Evolutionary conservation across 2,797 vertebrate genomes (phyloP).

Genomic region (Syngnathus rostellatus): DNA sequence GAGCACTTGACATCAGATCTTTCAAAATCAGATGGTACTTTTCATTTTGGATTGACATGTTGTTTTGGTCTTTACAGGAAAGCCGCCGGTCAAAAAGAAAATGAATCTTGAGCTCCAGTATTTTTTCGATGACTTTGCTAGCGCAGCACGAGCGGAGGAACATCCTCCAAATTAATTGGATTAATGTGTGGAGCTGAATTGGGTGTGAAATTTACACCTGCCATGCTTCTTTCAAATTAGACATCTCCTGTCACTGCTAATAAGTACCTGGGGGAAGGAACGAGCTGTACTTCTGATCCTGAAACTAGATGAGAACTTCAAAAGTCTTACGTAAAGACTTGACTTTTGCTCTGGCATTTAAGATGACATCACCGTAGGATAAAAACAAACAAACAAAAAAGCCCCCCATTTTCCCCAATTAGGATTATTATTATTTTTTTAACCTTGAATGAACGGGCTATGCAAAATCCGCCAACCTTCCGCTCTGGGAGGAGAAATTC

Average conservation of each 20-base stretch:
- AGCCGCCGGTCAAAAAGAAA: background rate
- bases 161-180: conserved; percentile 63
- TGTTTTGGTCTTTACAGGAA: background rate
- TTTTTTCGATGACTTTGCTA: conserved; percentile 7
- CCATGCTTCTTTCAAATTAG: conserved; percentile 57
- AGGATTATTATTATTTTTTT: background rate
- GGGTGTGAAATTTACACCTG: conserved; percentile 66
- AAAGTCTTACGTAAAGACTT: background rate
- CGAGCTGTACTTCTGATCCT: conserved; percentile 18
- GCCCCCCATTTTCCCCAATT: background rate
- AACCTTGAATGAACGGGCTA: background rate
- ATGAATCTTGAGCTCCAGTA: no score
- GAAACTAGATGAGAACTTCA: conserved; percentile 20
- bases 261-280: conserved; percentile 45
- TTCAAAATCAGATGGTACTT: no score
- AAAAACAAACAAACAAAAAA: background rate
- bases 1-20: background rate
- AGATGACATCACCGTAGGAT: background rate
- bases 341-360: background rate
- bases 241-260: conserved; percentile 50
- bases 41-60: no score
- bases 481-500: background rate
- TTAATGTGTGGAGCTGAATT: conserved; percentile 49
- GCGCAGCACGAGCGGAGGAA: conserved; percentile 18
- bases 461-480: background rate